A percentile compares a stretch with the other conserved stretches of the same genome.
Conservation (phyloP, 2,113 vertebrate genomes). For the Cyprinus carpio region DNA sequence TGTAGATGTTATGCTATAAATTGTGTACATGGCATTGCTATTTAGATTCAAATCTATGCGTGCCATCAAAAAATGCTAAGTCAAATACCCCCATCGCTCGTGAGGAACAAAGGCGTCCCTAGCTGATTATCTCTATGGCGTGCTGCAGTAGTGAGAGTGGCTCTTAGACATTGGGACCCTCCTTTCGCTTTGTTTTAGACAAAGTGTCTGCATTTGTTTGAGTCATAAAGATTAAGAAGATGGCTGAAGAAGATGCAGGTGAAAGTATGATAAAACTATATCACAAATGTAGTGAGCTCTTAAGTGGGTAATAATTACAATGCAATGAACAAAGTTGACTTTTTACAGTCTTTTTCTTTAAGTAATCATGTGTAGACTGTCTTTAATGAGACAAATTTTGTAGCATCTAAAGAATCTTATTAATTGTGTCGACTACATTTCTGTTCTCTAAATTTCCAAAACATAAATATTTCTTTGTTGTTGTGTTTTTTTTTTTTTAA, state of each 20-base stretch:
- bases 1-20: background rate
- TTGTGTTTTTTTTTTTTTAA: background rate
- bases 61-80: constrained; percentile 70
- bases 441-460: background rate
- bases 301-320: background rate
- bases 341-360: background rate
- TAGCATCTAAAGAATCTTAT: background rate
- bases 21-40: background rate
- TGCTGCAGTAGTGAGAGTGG: constrained; percentile 64
- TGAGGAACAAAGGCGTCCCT: constrained; percentile 70
- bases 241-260: constrained; percentile 31
- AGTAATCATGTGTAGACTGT: background rate
- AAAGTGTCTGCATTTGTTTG: constrained; percentile 47
- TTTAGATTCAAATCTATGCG: constrained; percentile 48
- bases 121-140: constrained; percentile 72
- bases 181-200: constrained; percentile 54
- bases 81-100: constrained; percentile 76
- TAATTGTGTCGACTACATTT: background rate
- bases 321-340: background rate
- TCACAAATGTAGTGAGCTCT: background rate
- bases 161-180: constrained; percentile 33
- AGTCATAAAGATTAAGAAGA: constrained; percentile 43
- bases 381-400: background rate
- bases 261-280: constrained; percentile 33
- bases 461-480: background rate